These are phyloP conservation scores for Lithophane leautieri DNA, from an alignment of 2,888 invertebrate genomes.

Conservation along the genomic window DNA sequence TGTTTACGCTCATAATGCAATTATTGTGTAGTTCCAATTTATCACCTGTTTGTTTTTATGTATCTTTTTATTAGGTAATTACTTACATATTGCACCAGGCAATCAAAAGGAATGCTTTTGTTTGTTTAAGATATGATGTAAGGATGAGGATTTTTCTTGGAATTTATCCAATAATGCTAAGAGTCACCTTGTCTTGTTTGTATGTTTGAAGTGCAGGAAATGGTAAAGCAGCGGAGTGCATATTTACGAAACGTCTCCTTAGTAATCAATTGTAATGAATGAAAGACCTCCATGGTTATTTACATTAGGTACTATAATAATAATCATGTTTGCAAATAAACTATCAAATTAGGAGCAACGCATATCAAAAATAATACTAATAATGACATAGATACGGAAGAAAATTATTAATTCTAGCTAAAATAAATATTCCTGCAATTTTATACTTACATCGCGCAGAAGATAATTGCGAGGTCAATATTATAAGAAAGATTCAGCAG, in stretches of 20 bases:
- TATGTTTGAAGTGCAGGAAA: neutral
- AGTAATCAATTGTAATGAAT: neutral
- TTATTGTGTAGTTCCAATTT: constrained; percentile 42
- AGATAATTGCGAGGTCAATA: constrained; percentile 48
- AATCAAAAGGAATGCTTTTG: constrained; percentile 23
- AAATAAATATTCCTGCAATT: constrained; percentile 34
- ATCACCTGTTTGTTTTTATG: constrained; percentile 35
- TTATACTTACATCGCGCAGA: constrained; percentile 25
- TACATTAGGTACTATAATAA: neutral
- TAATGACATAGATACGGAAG: constrained; percentile 9
- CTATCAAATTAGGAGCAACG: neutral
- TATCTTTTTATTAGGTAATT: constrained; percentile 7
- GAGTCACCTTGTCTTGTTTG: neutral
- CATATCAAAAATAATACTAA: neutral
- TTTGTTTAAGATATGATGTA: constrained; percentile 24
- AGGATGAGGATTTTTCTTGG: constrained; percentile 22
- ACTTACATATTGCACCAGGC: neutral
- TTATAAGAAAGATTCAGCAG: constrained; percentile 38
- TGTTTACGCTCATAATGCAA: constrained; percentile 43
- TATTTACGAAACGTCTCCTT: neutral
- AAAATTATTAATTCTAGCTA: neutral
- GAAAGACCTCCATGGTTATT: neutral
- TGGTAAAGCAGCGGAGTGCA: neutral
- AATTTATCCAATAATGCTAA: constrained; percentile 12
- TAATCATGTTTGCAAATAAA: neutral